A percentile compares a stretch with the other conserved stretches of the same genome.
These are phyloP conservation scores for Protosalanx chinensis DNA, from an alignment of 2,797 vertebrate species.

Conservation along the genomic window DNA sequence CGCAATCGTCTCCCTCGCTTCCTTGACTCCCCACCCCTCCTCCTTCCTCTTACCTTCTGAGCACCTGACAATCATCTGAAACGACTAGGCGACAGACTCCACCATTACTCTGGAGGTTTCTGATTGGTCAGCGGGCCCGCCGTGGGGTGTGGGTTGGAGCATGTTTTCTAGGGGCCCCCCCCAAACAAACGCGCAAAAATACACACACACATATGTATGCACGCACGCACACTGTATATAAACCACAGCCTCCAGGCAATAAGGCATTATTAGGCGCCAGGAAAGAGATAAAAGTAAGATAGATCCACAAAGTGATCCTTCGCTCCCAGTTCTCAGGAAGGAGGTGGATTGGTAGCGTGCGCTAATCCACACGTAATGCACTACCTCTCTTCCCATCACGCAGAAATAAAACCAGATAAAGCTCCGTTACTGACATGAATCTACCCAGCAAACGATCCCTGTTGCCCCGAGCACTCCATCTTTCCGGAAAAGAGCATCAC, in stretches of 20 bases:
- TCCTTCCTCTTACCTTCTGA: constrained; percentile 23
- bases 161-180: no score
- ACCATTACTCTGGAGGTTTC: constrained; percentile 12
- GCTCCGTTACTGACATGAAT: constrained; percentile 44
- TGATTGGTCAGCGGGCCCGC: background rate
- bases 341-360: constrained; percentile 34
- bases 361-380: constrained; percentile 29
- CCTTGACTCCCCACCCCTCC: constrained; percentile 26
- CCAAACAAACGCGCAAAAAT: background rate
- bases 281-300: constrained; percentile 28
- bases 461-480: constrained; percentile 42
- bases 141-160: no score
- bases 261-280: constrained; percentile 36
- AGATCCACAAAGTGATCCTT: constrained; percentile 31
- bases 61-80: no score
- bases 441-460: constrained; percentile 42
- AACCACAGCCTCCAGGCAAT: constrained; percentile 2
- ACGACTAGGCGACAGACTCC: background rate
- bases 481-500: constrained; percentile 34
- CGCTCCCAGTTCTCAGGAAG: constrained; percentile 22
- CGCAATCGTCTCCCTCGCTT: background rate
- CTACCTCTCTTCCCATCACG: constrained; percentile 30
- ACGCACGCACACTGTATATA: constrained; percentile 1
- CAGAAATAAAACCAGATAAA: constrained; percentile 29
- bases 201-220: constrained; percentile 18